Evolutionary conservation across 2,797 vertebrate genomes (phyloP).

Genomic region (Siniperca obscura): DNA sequence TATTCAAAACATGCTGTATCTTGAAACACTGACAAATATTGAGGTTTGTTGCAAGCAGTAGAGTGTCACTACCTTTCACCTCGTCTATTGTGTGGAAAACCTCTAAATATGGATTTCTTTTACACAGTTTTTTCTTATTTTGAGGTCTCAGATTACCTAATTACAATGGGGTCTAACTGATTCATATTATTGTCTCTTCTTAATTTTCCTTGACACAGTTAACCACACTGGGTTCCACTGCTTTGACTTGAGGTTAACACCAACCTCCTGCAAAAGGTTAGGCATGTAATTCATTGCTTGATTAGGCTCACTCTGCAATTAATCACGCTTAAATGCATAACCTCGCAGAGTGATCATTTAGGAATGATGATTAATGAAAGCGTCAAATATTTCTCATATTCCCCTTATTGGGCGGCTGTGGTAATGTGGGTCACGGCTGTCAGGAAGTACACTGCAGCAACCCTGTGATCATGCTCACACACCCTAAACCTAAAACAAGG

Average conservation of each 20-base stretch:
- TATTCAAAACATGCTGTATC: conserved; percentile 7
- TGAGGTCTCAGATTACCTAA: neutral
- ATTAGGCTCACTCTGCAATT: conserved; percentile 74
- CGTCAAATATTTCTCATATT: conserved; percentile 60
- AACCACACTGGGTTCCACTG: conserved; percentile 56
- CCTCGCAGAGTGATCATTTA: conserved; percentile 72
- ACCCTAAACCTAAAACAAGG: neutral
- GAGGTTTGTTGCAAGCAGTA: conserved; percentile 2
- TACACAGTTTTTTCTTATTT: neutral
- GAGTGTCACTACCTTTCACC: neutral
- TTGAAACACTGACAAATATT: conserved; percentile 2
- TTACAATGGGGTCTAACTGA: conserved; percentile 16
- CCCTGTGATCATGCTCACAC: neutral
- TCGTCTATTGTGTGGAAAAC: neutral
- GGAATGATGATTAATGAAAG: conserved; percentile 82
- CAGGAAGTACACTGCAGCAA: conserved; percentile 11
- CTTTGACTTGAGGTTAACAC: conserved; percentile 65
- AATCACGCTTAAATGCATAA: conserved; percentile 73
- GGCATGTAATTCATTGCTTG: conserved; percentile 76
- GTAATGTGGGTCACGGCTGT: conserved; percentile 62
- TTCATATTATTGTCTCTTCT: conserved; percentile 61
- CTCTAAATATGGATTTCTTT: conserved; percentile 7
- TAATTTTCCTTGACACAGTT: conserved; percentile 73
- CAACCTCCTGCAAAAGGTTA: conserved; percentile 73
- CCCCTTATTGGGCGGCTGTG: conserved; percentile 47